Percentiles rank a stretch among this genome's conserved stretches.
Conservation (phyloP, 2,888 invertebrate species). For the Eupithecia dodoneata region DNA sequence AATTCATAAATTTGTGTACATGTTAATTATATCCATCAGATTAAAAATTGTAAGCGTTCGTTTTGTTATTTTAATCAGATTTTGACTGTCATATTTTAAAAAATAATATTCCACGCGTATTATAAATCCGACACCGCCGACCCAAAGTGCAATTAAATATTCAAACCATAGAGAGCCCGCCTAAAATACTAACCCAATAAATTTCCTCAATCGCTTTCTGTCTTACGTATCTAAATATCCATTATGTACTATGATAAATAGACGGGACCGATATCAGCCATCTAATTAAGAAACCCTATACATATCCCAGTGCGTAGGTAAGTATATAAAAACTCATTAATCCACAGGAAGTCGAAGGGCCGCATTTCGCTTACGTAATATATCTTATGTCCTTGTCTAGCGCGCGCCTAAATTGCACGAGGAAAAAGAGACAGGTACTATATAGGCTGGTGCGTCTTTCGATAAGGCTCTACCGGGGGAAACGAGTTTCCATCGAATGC, state of each 20-base stretch:
- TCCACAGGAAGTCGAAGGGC: constrained; percentile 59
- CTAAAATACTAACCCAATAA: constrained; percentile 48
- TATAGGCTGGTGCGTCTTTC: constrained; percentile 70
- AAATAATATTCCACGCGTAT: constrained; percentile 46
- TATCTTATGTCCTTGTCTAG: constrained; percentile 57
- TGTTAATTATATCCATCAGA: constrained; percentile 36
- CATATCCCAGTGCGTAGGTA: constrained; percentile 56
- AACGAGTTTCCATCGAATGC: constrained; percentile 77
- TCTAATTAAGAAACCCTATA: constrained; percentile 60
- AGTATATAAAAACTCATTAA: constrained; percentile 61
- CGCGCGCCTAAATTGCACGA: constrained; percentile 45
- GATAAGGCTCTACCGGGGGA: constrained; percentile 73
- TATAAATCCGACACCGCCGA: constrained; percentile 39
- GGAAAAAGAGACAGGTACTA: constrained; percentile 70
- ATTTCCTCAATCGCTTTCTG: constrained; percentile 44
- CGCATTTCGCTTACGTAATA: constrained; percentile 56
- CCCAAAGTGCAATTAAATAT: constrained; percentile 45
- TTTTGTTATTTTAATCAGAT: constrained; percentile 45
- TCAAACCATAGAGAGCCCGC: constrained; percentile 44
- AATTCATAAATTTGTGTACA: constrained; percentile 34
- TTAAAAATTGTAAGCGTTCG: constrained; percentile 31
- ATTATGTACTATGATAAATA: constrained; percentile 45
- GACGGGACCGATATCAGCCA: constrained; percentile 52
- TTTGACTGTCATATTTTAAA: constrained; percentile 41
- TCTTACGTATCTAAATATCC: constrained; percentile 45